phyloP scores from a whole-genome alignment of 2,888 invertebrate genomes.

The Diarsia brunnea region DNA sequence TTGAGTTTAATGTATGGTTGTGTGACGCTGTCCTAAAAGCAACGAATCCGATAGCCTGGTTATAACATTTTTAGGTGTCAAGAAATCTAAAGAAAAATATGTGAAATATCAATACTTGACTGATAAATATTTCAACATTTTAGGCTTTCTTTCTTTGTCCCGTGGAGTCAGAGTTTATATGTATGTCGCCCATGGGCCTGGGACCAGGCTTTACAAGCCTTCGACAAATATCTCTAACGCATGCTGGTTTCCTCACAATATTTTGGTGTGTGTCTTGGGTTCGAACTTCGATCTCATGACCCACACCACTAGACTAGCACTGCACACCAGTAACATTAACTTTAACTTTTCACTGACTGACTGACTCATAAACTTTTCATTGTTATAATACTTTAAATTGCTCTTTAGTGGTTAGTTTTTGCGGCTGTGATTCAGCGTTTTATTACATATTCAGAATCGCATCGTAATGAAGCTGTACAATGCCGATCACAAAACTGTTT shows the following conservation, averaged over 20 bases:
- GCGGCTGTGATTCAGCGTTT: slow-evolving; percentile 45
- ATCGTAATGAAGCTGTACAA: slow-evolving; percentile 35
- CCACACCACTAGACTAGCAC: too few relatives aligned
- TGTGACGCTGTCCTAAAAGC: too few relatives aligned
- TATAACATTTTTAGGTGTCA: not conserved
- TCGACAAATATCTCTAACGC: too few relatives aligned
- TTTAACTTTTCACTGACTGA: not conserved
- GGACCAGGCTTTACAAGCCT: too few relatives aligned
- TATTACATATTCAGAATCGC: slow-evolving; percentile 37
- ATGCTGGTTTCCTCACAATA: too few relatives aligned
- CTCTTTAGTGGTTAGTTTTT: slow-evolving; percentile 18
- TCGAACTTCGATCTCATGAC: too few relatives aligned
- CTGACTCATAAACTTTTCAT: not conserved
- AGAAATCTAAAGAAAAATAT: not conserved
- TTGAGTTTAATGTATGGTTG: not conserved
- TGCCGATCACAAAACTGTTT: slow-evolving; percentile 35
- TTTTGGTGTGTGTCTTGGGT: too few relatives aligned
- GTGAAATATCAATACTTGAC: not conserved
- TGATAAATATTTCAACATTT: not conserved
- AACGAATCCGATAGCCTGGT: too few relatives aligned
- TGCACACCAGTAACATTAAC: too few relatives aligned
- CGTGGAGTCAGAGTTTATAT: too few relatives aligned
- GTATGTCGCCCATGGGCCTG: too few relatives aligned
- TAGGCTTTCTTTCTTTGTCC: too few relatives aligned
- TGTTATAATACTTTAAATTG: not conserved